Evolutionary conservation across 2,113 vertebrate species (phyloP).

Genomic region (Sprattus sprattus): DNA sequence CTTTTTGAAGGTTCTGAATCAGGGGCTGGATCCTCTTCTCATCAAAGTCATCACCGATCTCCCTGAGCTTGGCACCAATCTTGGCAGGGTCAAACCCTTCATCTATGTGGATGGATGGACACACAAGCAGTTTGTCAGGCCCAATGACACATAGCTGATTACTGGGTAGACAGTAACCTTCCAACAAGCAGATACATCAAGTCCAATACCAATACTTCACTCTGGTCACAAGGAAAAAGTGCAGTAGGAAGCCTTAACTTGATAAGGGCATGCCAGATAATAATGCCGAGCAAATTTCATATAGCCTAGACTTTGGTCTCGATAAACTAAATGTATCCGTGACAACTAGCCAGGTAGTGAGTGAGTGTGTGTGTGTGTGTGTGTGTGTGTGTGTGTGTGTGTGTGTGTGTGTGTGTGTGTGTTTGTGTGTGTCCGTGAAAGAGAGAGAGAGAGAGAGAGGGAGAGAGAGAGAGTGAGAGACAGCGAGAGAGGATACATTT

Average conservation of each 20-base stretch:
- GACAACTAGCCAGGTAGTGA: background rate
- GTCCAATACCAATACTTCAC: background rate
- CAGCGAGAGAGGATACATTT: no score
- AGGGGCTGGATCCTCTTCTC: constrained; percentile 33
- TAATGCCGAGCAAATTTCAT: no score
- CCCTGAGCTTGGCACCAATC: constrained; percentile 62
- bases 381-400: no score
- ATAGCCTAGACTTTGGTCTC: no score
- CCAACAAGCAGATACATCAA: background rate
- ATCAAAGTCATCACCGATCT: constrained; percentile 57
- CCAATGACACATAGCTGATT: background rate
- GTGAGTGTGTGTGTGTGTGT: no score
- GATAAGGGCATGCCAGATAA: no score
- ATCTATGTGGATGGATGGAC: background rate
- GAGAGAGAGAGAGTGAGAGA: no score
- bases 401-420: no score
- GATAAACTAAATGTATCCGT: no score
- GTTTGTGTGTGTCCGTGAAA: no score
- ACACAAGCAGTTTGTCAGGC: background rate
- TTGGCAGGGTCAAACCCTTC: constrained; percentile 54
- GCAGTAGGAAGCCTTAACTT: no score
- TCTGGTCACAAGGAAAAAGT: background rate
- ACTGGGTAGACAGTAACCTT: background rate
- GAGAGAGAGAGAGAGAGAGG: no score
- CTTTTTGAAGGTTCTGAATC: constrained; percentile 38